Conservation (phyloP, 2,797 vertebrate genomes). For the Stomatorhinus walkeri region DNA sequence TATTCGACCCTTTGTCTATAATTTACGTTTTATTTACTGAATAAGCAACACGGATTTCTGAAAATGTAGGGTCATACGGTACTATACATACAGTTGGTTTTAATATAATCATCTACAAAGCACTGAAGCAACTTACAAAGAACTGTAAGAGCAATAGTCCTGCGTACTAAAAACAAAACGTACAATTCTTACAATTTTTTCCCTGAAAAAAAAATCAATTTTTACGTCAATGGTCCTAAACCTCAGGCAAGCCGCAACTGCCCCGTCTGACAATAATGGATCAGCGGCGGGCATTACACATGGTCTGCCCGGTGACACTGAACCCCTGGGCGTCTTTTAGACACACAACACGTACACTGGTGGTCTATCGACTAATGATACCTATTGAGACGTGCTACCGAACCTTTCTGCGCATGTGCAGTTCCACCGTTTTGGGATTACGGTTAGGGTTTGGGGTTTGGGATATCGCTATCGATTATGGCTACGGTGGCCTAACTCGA, state of each 20-base stretch:
- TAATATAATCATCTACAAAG: background rate
- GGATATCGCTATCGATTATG: too few relatives aligned
- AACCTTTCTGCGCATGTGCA: too few relatives aligned
- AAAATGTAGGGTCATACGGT: background rate
- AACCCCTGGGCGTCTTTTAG: background rate
- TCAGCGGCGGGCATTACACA: background rate
- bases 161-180: background rate
- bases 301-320: background rate
- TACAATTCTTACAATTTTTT: background rate
- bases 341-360: background rate
- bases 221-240: background rate
- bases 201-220: background rate
- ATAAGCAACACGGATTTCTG: background rate
- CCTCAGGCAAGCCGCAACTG: background rate
- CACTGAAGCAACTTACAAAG: too few relatives aligned
- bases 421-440: too few relatives aligned
- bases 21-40: background rate
- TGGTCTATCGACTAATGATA: too few relatives aligned
- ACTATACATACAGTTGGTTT: too few relatives aligned
- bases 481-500: too few relatives aligned
- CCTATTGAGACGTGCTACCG: too few relatives aligned
- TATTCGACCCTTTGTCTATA: background rate
- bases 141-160: background rate
- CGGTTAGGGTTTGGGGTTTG: too few relatives aligned
- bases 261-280: background rate